A percentile compares a stretch with the other conserved stretches of the same genome.
Evolutionary conservation across 92 coral and sea anemone genomes (phyloP).

Genomic region (Parazoanthus atlanticus): DNA sequence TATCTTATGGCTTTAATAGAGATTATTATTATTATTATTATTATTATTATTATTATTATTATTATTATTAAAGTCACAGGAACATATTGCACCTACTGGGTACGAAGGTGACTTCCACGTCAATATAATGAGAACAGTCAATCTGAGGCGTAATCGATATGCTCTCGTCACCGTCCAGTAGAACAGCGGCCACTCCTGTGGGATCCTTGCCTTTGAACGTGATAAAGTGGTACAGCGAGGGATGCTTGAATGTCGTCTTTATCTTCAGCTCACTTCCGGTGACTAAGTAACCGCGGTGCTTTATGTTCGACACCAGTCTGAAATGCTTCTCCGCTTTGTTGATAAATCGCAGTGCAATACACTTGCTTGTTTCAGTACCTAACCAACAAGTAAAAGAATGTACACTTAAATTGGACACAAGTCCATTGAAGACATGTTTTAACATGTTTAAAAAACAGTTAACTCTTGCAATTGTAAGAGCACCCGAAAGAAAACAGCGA

Average conservation of each 20-base stretch:
- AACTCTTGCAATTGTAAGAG: too few relatives aligned
- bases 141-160: conserved; percentile 86
- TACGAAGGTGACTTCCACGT: conserved; percentile 76
- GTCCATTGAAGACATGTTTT: too few relatives aligned
- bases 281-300: conserved; percentile 66
- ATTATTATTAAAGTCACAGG: too few relatives aligned
- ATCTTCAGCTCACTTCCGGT: conserved; percentile 73
- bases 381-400: neutral
- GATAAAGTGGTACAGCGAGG: conserved; percentile 81
- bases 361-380: conserved; percentile 59
- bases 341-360: conserved; percentile 83
- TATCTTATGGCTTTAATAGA: too few relatives aligned
- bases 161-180: conserved; percentile 89
- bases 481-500: too few relatives aligned
- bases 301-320: conserved; percentile 67
- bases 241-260: conserved; percentile 80
- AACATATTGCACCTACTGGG: conserved; percentile 57
- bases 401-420: too few relatives aligned
- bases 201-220: conserved; percentile 79
- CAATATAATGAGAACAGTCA: conserved; percentile 75
- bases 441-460: too few relatives aligned
- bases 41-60: too few relatives aligned
- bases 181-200: conserved; percentile 49
- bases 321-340: conserved; percentile 65
- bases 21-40: too few relatives aligned